A percentile compares a stretch with the other conserved stretches of the same genome.
Evolutionary conservation across 2,797 vertebrate species (phyloP).

Genomic region (Phataginus tetradactyla): DNA sequence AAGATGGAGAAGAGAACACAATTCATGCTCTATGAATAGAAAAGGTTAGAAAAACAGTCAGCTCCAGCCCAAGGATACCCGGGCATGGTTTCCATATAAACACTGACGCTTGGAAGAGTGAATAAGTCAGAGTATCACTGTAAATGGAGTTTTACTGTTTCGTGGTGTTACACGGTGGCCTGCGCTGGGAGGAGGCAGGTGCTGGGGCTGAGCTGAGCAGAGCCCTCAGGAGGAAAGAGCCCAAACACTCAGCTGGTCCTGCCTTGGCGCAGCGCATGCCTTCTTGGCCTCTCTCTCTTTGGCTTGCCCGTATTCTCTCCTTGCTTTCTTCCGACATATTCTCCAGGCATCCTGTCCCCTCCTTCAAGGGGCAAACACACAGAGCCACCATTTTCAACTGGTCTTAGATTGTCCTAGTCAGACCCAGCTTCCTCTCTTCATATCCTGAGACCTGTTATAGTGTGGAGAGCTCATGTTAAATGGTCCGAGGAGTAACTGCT

Average conservation of each 20-base stretch:
- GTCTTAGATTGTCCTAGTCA: neutral
- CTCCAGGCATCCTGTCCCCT: neutral
- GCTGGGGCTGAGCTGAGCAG: neutral
- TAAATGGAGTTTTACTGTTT: neutral
- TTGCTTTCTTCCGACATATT: neutral
- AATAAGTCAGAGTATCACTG: neutral
- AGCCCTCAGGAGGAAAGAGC: conserved; percentile 72
- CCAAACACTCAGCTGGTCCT: conserved; percentile 66
- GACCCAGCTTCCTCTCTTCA: neutral
- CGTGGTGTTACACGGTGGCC: no score
- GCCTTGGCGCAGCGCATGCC: neutral
- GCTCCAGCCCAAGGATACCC: accelerated
- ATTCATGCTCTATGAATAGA: neutral
- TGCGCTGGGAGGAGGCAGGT: neutral
- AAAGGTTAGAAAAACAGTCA: neutral
- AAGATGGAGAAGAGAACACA: neutral
- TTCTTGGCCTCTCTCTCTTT: neutral
- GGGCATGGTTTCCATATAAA: neutral
- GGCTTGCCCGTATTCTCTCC: neutral
- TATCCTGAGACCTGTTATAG: neutral
- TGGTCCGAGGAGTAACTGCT: neutral
- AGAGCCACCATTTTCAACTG: neutral
- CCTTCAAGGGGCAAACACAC: neutral
- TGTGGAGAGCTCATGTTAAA: neutral
- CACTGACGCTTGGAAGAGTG: neutral